These are phyloP conservation scores for Botia kubotai DNA, from an alignment of 2,797 vertebrate genomes.

Conservation along the genomic window DNA sequence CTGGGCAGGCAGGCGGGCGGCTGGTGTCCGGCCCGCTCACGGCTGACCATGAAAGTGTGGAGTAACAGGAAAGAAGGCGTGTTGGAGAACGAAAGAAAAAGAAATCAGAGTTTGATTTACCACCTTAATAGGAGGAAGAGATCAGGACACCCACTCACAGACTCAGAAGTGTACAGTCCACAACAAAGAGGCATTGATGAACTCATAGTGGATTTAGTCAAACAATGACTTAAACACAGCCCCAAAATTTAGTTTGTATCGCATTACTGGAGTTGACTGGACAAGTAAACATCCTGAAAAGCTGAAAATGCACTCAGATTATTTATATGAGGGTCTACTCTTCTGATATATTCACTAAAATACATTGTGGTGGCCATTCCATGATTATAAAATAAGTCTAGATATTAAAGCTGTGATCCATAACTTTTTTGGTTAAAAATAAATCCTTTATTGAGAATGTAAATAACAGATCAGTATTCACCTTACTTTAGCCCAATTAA, in stretches of 20 bases:
- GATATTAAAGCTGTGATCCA: too few relatives aligned
- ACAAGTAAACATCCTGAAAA: background rate
- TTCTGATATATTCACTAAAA: background rate
- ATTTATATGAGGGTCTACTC: background rate
- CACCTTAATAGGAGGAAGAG: slow-evolving; percentile 26
- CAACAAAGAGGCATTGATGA: slow-evolving; percentile 17
- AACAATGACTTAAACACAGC: background rate
- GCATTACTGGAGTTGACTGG: background rate
- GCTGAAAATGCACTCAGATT: background rate
- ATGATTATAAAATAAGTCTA: too few relatives aligned
- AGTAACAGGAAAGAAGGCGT: slow-evolving; percentile 60
- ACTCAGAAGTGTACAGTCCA: slow-evolving; percentile 26
- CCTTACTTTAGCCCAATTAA: too few relatives aligned
- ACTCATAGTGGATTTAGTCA: background rate
- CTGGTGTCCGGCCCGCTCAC: slow-evolving; percentile 69
- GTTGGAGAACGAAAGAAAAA: slow-evolving; percentile 31
- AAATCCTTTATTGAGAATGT: too few relatives aligned
- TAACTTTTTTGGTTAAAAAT: too few relatives aligned
- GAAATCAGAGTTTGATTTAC: slow-evolving; percentile 49
- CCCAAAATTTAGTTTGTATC: background rate
- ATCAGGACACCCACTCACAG: slow-evolving; percentile 51
- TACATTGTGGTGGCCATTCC: too few relatives aligned
- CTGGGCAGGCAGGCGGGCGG: slow-evolving; percentile 66
- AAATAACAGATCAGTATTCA: too few relatives aligned
- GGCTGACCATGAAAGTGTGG: slow-evolving; percentile 61